phyloP scores from a whole-genome alignment of 2,113 vertebrate species.

The Craseonycteris thonglongyai region DNA sequence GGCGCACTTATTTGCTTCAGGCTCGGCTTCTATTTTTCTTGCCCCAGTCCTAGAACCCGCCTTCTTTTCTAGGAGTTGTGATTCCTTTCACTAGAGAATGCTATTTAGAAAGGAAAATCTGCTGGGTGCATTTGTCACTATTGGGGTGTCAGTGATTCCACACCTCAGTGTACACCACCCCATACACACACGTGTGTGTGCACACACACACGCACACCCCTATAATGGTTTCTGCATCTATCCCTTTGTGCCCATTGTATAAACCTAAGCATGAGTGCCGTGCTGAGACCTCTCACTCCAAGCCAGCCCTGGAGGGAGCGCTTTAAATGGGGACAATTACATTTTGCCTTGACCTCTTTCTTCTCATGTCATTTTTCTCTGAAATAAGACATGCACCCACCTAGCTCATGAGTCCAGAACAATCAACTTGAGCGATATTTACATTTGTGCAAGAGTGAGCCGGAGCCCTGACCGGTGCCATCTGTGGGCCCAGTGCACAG shows the following conservation, averaged over 20 bases:
- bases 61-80: neutral
- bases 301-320: neutral
- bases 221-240: rapidly evolving
- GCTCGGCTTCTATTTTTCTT: neutral
- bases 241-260: rapidly evolving
- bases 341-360: neutral
- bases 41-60: neutral
- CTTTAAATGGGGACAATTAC: rapidly evolving
- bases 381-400: neutral
- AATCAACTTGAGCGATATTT: neutral
- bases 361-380: too few species aligned
- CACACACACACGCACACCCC: rapidly evolving
- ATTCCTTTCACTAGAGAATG: neutral
- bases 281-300: neutral
- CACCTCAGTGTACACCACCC: rapidly evolving
- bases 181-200: rapidly evolving
- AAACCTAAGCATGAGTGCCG: too few species aligned
- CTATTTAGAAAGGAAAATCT: neutral
- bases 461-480: rapidly evolving
- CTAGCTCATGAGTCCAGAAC: neutral
- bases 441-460: too few species aligned
- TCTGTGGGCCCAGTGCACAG: rapidly evolving
- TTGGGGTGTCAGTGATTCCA: rapidly evolving
- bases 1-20: neutral
- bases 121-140: too few species aligned